Base-by-base conservation (phyloP, 1,140 invertebrate genomes). In the honey bee (Apis mellifera) region DNA sequence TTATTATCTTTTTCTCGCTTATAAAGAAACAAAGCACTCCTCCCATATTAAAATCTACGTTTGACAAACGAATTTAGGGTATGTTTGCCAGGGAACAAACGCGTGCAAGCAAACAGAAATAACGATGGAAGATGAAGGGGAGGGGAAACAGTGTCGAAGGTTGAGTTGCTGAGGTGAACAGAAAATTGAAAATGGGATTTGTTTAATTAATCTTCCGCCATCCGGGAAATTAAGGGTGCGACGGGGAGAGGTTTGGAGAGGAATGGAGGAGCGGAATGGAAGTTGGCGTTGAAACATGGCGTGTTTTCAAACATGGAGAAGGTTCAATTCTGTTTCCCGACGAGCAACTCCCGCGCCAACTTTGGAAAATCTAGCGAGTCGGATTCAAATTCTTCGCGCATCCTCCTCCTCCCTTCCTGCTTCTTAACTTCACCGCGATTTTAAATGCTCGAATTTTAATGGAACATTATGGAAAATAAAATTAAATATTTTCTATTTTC, bases 131-230 rank as follows among this genome's bases (percentile, higher is more conserved):
- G 32, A 3, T 32, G 2, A 32, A 32, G 32, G 32, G 32, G 32
- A 5, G 21, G 42, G 8, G 5, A 68, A 50, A 32, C 32, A 0
- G 32, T 42, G 4, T 42, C 32, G 32, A 42, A 42, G 32, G 32
- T 42, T 42, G 32, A 42, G 32, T 42, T 42, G 9, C 13, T 42
- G 2, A 7, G 9, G 26, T 15, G 54, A n/a, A 13, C n/a, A 48
- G 26, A 12, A 57, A 68, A 77, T 66, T 66, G 50, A 32, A 77
- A 77, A 42, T 21, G 23, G 62, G 62, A 77, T 77, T 77, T 42
- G 62, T 77, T 77, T 77, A 77, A 77, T 77, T 77, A 65, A 77
- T 77, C 54, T 60, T n/a, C 50, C 57, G 23, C 13, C 60, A 50
- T 19, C 42, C n/a, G 60, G 60, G 60, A 72, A 72, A 72, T 73